Evolutionary conservation across 2,797 vertebrate species (phyloP).

Genomic region (Danio choprae): DNA sequence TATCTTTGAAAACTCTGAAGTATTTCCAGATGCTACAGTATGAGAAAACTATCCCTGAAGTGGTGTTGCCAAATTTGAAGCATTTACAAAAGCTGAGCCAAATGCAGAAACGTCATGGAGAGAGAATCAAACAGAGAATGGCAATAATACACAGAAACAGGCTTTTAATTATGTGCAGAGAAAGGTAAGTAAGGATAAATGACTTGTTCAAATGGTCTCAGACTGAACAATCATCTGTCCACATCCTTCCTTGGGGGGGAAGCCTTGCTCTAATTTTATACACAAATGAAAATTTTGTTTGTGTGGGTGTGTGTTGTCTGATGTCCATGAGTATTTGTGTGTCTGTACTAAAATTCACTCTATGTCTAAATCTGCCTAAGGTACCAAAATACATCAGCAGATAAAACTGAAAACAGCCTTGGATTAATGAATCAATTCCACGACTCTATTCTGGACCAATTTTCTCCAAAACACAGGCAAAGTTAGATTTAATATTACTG

Average conservation of each 20-base stretch:
- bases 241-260: conserved; percentile 39
- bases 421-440: too few species aligned
- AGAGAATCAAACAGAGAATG: conserved; percentile 22
- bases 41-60: conserved; percentile 36
- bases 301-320: conserved; percentile 60
- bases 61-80: conserved; percentile 31
- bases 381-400: neutral
- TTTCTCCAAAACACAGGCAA: too few species aligned
- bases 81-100: conserved; percentile 19
- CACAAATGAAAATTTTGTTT: conserved; percentile 40
- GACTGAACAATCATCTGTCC: conserved; percentile 28
- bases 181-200: conserved; percentile 30
- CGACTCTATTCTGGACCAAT: too few species aligned
- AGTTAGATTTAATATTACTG: too few species aligned
- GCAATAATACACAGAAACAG: conserved; percentile 26
- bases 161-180: conserved; percentile 23
- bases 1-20: conserved; percentile 42
- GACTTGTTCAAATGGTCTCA: conserved; percentile 33
- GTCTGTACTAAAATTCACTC: neutral
- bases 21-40: conserved; percentile 42
- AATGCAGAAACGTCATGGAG: neutral
- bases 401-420: neutral
- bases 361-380: neutral
- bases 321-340: conserved; percentile 15
- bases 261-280: conserved; percentile 47